Percentiles rank a stretch among this genome's conserved stretches.
Evolutionary conservation across 2,888 invertebrate genomes (phyloP).

Genomic region (Quadroppia sp.): DNA sequence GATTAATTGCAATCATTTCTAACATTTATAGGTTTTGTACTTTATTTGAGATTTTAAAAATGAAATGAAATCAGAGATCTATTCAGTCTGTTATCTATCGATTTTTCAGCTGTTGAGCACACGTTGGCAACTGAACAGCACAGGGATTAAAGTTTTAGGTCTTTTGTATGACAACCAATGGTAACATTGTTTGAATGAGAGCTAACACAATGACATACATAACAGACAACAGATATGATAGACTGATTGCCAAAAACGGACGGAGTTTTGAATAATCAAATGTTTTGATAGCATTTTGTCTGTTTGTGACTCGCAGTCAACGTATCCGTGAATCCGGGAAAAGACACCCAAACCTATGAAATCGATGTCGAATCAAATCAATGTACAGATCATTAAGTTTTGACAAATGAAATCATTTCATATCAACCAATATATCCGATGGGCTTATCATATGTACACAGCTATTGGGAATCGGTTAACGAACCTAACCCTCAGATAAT

Average conservation of each 20-base stretch:
- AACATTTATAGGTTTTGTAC: slow-evolving; percentile 1
- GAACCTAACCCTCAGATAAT: neutral
- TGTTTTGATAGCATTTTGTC: neutral
- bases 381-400: neutral
- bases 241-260: neutral
- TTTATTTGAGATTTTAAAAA: slow-evolving; percentile 3
- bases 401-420: neutral
- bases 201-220: neutral
- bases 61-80: neutral
- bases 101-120: slow-evolving; percentile 14
- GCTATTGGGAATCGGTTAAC: neutral
- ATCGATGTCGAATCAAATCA: slow-evolving; percentile 14
- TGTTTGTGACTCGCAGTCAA: neutral
- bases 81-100: slow-evolving; percentile 4
- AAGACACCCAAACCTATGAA: neutral
- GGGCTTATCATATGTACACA: neutral
- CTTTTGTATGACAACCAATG: slow-evolving; percentile 1
- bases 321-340: slow-evolving; percentile 24
- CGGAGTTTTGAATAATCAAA: slow-evolving; percentile 26
- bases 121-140: neutral
- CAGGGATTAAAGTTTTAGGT: slow-evolving; percentile 5
- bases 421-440: neutral
- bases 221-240: neutral
- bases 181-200: neutral
- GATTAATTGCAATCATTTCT: no score